A percentile compares a stretch with the other conserved stretches of the same genome.
phyloP scores from a whole-genome alignment of 2,888 invertebrate genomes.

The Pteria penguin region DNA sequence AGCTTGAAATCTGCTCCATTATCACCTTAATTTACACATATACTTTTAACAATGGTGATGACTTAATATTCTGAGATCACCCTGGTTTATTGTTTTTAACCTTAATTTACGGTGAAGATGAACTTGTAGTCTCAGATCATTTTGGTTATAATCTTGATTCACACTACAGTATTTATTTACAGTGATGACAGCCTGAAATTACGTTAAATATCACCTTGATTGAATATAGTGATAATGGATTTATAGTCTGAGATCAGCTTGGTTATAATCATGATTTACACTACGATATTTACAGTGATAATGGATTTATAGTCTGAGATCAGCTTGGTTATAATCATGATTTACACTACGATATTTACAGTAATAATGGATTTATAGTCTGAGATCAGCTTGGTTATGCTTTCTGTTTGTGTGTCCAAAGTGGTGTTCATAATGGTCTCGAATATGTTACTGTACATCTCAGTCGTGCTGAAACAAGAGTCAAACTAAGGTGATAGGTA shows the following conservation, averaged over 20 bases:
- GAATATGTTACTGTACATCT: slow-evolving; percentile 87
- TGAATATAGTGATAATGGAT: background rate
- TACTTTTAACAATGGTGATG: too few relatives aligned
- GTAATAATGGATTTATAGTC: slow-evolving; percentile 74
- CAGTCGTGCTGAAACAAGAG: too few relatives aligned
- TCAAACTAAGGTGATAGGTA: too few relatives aligned
- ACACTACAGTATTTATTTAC: too few relatives aligned
- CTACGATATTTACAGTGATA: background rate
- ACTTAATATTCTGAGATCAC: too few relatives aligned
- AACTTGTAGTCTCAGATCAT: slow-evolving; percentile 71
- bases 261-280: background rate
- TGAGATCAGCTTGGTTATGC: slow-evolving; percentile 70
- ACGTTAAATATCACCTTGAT: background rate
- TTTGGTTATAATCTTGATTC: slow-evolving; percentile 74
- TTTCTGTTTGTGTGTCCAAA: slow-evolving; percentile 74
- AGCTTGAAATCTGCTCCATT: too few relatives aligned
- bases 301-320: slow-evolving; percentile 64
- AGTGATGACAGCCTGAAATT: too few relatives aligned
- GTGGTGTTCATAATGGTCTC: slow-evolving; percentile 84
- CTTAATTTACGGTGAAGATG: slow-evolving; percentile 71
- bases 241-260: too few relatives aligned
- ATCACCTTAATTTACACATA: too few relatives aligned
- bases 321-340: slow-evolving; percentile 65
- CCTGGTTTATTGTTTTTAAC: too few relatives aligned
- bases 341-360: slow-evolving; percentile 52